Conservation (phyloP, 2,797 vertebrate genomes). For the Rachycentron canadum region DNA sequence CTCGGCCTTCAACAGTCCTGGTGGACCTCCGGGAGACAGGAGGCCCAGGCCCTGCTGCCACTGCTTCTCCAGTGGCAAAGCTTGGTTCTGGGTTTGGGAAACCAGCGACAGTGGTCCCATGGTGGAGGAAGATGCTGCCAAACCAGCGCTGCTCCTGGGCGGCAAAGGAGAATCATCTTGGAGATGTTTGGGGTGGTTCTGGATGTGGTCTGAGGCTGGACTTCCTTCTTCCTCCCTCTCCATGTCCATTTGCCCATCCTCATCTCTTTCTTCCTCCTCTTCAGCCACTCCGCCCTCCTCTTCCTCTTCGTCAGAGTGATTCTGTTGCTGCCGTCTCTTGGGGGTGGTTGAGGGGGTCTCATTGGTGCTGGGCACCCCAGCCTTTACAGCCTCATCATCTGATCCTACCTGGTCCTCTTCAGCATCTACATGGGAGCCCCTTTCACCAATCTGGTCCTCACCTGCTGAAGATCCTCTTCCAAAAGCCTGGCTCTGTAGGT, state of each 20-base stretch:
- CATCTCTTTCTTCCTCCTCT: constrained; percentile 88
- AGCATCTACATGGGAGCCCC: constrained; percentile 90
- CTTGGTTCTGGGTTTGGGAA: constrained; percentile 88
- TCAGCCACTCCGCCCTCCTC: constrained; percentile 86
- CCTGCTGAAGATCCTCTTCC: constrained; percentile 57
- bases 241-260: constrained; percentile 86
- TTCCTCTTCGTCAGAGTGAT: constrained; percentile 83
- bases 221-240: constrained; percentile 85
- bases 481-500: constrained; percentile 84
- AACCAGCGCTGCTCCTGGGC: constrained; percentile 69
- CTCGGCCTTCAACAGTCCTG: constrained; percentile 91
- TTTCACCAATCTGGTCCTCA: constrained; percentile 90
- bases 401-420: constrained; percentile 89
- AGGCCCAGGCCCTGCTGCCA: constrained; percentile 91
- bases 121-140: constrained; percentile 62
- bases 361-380: constrained; percentile 41
- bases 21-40: constrained; percentile 88
- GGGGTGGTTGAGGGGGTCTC: constrained; percentile 72
- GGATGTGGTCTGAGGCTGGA: constrained; percentile 70
- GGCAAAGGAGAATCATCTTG: constrained; percentile 64
- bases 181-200: constrained; percentile 65
- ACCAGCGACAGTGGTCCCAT: constrained; percentile 85
- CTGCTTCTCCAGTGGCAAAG: constrained; percentile 88
- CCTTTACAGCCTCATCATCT: constrained; percentile 79
- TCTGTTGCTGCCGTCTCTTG: constrained; percentile 76